Conservation (phyloP, 2,113 vertebrate genomes). For the Sinocyclocheilus grahami region DNA sequence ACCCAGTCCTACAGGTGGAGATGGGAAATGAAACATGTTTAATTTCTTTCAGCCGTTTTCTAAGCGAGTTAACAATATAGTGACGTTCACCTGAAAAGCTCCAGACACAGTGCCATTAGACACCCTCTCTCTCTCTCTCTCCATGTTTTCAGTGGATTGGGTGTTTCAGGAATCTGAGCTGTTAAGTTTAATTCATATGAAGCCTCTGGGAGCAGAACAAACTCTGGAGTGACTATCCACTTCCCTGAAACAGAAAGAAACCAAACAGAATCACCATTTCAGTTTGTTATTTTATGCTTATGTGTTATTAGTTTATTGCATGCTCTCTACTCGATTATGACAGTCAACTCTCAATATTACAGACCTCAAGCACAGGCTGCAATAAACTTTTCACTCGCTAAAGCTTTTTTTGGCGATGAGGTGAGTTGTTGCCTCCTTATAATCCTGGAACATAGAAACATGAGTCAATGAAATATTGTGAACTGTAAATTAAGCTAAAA, state of each 20-base stretch:
- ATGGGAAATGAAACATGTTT: neutral
- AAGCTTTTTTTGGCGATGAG: slow-evolving; percentile 83
- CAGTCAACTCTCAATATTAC: slow-evolving; percentile 52
- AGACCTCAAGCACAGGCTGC: slow-evolving; percentile 92
- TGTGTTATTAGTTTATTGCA: neutral
- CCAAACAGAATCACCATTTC: neutral
- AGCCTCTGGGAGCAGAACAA: slow-evolving; percentile 89
- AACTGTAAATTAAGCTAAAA: neutral
- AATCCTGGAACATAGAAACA: slow-evolving; percentile 76
- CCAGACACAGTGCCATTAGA: slow-evolving; percentile 76
- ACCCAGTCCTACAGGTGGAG: slow-evolving; percentile 78
- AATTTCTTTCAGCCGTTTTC: neutral
- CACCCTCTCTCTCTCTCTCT: slow-evolving; percentile 79
- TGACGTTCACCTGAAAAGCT: slow-evolving; percentile 80
- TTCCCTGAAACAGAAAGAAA: slow-evolving; percentile 78
- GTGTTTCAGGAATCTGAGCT: slow-evolving; percentile 31
- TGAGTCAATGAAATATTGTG: neutral
- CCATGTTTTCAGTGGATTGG: slow-evolving; percentile 72
- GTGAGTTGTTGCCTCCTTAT: slow-evolving; percentile 83
- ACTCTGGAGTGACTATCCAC: slow-evolving; percentile 92
- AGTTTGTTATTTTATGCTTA: no score
- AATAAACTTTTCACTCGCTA: slow-evolving; percentile 91
- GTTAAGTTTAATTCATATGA: slow-evolving; percentile 82
- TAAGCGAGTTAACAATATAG: slow-evolving; percentile 19
- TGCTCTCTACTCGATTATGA: neutral